Base-by-base conservation (phyloP, 2,797 vertebrate genomes). In the Gymnocypris eckloni region DNA sequence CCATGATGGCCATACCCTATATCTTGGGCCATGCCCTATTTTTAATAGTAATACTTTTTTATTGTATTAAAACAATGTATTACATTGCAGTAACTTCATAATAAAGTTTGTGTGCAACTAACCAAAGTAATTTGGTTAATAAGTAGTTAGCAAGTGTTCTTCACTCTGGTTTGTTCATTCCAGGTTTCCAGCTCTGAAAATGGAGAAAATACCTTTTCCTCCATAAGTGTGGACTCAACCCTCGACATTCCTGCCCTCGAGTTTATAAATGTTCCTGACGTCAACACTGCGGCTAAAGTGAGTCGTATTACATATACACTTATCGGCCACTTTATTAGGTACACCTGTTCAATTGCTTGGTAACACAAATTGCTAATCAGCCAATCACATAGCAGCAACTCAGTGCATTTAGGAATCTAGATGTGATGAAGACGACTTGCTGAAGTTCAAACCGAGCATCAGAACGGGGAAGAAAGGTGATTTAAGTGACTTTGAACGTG, bases 191-290 rank as follows among this genome's bases (percentile, higher is more conserved):
- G 45, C 37, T 76, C 48, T 79, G 84, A 81, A 59, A 45, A 22
- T 69, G 12, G n/a, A 77, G 81, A 67, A 25, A 61, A 45, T 6
- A 80, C 59, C 18, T 59, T 43, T 59, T 72, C 89, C 37, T 41
- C 71, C 39, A 77, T 75, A 79, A 88, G 92, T 0, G 89, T 90
- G 9, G 91, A 90, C 50, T 16, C 37, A 22, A 39, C 88, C 54
- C 43, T 78, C 76, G 91, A 92, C 39, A 89, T 93, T 52, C 95
- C 95, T 0, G 84, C 59, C 4, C 92, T 95, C 81, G 95, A 95
- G 86, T 81, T 88, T 1, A 92, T 95, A 11, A 80, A 90, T 72
- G 61, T 72, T n/a, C 20, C 1, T 72, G 88, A 92, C 22, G 69
- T 83, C 20, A 61, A 71, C 16, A 12, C 43, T 18, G 11, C 8